These are phyloP conservation scores for Fregata magnificens DNA, from an alignment of 2,113 vertebrate genomes.

Conservation along the genomic window DNA sequence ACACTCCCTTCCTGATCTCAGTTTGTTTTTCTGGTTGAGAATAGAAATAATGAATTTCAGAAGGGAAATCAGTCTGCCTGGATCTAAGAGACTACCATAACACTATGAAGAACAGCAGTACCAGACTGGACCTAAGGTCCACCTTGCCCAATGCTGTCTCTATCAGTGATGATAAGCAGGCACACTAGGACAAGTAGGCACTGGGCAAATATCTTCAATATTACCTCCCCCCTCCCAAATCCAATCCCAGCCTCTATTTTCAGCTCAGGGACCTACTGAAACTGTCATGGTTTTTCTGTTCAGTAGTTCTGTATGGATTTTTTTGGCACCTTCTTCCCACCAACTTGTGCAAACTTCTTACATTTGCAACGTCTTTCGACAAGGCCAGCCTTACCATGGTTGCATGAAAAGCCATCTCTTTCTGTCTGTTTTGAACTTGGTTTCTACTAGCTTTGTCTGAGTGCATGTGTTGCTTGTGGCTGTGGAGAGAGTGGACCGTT, in stretches of 20 bases:
- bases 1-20: not conserved
- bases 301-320: not conserved
- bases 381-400: not conserved
- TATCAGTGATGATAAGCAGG: not conserved
- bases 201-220: not conserved
- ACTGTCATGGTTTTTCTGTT: not conserved
- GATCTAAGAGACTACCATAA: rapidly evolving
- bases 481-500: not conserved
- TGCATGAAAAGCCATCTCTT: not conserved
- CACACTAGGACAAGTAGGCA: rapidly evolving
- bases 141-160: rapidly evolving
- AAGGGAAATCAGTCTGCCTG: not conserved
- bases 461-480: not conserved
- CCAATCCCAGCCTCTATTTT: not conserved
- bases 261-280: not conserved
- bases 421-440: not conserved
- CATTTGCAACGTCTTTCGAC: rapidly evolving
- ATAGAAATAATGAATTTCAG: not conserved
- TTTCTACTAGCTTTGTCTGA: not conserved
- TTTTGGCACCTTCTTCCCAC: not conserved
- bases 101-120: rapidly evolving
- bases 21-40: not conserved
- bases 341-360: not conserved
- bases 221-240: not conserved
- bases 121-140: not conserved